Percentiles rank a stretch among this genome's conserved stretches.
These are phyloP conservation scores for Solenopsis invicta DNA, from an alignment of 1,140 invertebrate species.

Conservation along the genomic window DNA sequence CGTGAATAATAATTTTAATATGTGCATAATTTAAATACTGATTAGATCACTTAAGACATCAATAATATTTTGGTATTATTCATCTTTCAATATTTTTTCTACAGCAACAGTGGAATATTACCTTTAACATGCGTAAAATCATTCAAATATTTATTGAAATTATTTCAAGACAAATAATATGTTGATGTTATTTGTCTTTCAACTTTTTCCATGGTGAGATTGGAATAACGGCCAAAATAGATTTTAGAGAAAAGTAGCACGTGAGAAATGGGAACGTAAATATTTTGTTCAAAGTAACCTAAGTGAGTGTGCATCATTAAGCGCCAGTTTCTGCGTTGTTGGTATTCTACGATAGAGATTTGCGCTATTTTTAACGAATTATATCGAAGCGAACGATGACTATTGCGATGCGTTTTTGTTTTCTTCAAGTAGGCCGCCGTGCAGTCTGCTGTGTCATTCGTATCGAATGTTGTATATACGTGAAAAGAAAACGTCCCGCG, in stretches of 20 bases:
- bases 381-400: background rate
- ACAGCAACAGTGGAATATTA: background rate
- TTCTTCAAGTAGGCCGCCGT: conserved; percentile 2
- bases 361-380: conserved; percentile 25
- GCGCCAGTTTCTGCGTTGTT: background rate
- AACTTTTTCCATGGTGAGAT: background rate
- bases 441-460: conserved; percentile 36
- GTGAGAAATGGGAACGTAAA: background rate
- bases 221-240: background rate
- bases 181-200: too few species aligned
- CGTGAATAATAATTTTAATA: background rate
- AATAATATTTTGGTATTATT: conserved; percentile 6
- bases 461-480: background rate
- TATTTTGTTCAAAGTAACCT: conserved; percentile 5
- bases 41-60: background rate
- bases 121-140: background rate
- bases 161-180: too few species aligned
- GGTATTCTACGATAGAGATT: background rate
- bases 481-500: background rate
- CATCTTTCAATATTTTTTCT: conserved; percentile 3
- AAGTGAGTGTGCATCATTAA: background rate
- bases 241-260: background rate
- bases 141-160: too few species aligned
- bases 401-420: background rate
- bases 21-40: background rate